These are phyloP conservation scores for Sarcophilus harrisii DNA, from an alignment of 2,797 vertebrate species.

Conservation along the genomic window DNA sequence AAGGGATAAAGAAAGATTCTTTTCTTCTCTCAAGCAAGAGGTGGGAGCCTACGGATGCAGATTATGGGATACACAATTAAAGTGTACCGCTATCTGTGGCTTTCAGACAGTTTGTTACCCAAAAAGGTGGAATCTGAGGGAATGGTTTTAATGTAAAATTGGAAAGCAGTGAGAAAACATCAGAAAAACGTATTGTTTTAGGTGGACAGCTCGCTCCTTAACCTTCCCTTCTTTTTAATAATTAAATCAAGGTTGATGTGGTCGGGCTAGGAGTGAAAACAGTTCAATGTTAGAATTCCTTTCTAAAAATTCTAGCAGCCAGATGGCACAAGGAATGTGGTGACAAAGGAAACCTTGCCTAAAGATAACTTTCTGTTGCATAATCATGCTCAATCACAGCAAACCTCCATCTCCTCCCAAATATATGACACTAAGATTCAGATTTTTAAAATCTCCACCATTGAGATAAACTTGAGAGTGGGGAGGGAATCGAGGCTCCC, in stretches of 20 bases:
- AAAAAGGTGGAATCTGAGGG: background rate
- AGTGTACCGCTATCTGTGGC: background rate
- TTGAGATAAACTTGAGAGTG: background rate
- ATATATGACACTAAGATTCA: background rate
- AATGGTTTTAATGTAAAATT: background rate
- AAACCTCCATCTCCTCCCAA: background rate
- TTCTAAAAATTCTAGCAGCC: constrained; percentile 69
- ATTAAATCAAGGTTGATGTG: constrained; percentile 63
- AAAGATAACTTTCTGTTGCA: constrained; percentile 64
- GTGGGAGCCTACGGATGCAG: background rate
- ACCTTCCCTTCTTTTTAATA: constrained; percentile 23
- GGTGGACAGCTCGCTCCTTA: constrained; percentile 56
- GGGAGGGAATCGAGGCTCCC: background rate
- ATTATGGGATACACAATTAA: background rate
- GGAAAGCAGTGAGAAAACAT: background rate
- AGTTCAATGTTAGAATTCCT: constrained; percentile 69
- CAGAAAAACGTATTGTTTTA: background rate
- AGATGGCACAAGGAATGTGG: constrained; percentile 55
- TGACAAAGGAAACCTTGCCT: constrained; percentile 56
- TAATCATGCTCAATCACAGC: background rate
- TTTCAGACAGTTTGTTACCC: background rate
- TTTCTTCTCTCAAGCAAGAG: background rate
- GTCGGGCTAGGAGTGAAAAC: constrained; percentile 58
- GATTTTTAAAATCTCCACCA: background rate
- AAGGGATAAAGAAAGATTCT: background rate